Evolutionary conservation across 2,888 invertebrate genomes (phyloP), one percentile per base, ranked within the genome.

Genomic region (Papilio protenor): DNA sequence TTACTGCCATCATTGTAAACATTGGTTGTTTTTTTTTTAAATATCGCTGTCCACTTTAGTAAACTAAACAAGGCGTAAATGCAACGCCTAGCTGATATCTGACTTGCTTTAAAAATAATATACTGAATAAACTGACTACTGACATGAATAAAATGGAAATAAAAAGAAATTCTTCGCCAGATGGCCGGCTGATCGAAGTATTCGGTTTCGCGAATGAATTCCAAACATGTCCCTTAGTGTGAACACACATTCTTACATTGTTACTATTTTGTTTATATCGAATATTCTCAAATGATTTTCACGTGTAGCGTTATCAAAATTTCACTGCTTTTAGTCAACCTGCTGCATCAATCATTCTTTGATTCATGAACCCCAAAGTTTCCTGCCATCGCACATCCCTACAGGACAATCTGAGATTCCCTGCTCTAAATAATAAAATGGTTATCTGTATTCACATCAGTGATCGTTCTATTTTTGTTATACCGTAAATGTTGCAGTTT

Each of bases 161-260:
- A 66, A 66, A 66, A 66, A 40, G 11, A n/a, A 66, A 40, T 3
- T 40, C n/a, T 27, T 64, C 18, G 40, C 66, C 66, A 66, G 18
- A 33, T 66, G 40, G 40, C 18, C 64, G 18, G n/a, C 11, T 3
- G 40, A 40, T 40, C 66, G 33, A 66, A 1, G 66, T 66, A 40
- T 66, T 66, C n/a, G n/a, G 40, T 66, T 40, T 66, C 66, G 40
- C 40, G 40, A n/a, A 2, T 66, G 66, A 66, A 40, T 66, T 66
- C 33, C 66, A 66, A 66, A 11, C 16, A 3, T 66, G n/a, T 40
- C 66, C 27, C 33, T 33, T 64, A 16, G 16, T 64, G 16, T 2
- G 14, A 27, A 1, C 33, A 64, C 27, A 66, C 2, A 40, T 66
- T 61, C 27, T 16, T 59, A 23, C 12, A n/a, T 8, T 33, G 61